These are phyloP conservation scores for Mus pahari DNA, from an alignment of 2,113 vertebrate genomes.

Conservation along the genomic window DNA sequence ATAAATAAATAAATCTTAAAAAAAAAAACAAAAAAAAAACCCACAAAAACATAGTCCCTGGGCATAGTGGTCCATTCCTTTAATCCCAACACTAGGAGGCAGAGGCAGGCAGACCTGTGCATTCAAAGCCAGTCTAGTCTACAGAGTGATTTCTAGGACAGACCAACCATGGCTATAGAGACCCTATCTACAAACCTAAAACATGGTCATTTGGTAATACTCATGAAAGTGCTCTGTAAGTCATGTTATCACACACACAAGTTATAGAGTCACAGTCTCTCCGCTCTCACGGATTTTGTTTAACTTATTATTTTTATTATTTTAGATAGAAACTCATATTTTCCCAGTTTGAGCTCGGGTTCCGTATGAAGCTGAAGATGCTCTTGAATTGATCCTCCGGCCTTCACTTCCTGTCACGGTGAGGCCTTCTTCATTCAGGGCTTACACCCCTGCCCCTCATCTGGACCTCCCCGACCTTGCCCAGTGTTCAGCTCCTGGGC, in stretches of 20 bases:
- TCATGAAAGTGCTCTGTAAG: constrained; percentile 29
- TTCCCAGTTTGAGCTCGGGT: background rate
- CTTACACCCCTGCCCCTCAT: background rate
- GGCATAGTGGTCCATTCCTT: background rate
- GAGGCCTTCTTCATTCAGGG: background rate
- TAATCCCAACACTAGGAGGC: background rate
- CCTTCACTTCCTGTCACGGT: background rate
- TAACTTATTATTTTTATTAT: background rate
- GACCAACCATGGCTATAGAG: background rate
- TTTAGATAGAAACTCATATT: background rate
- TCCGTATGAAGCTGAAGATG: background rate
- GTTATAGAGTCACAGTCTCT: background rate
- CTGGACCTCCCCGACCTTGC: background rate
- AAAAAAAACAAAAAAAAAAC: background rate
- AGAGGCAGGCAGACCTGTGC: background rate
- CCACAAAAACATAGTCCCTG: background rate
- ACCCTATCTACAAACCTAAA: background rate
- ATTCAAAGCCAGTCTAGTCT: background rate
- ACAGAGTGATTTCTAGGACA: background rate
- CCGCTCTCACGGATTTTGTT: background rate
- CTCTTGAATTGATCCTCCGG: background rate
- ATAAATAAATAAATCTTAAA: no score
- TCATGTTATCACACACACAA: no score
- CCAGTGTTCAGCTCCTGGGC: background rate
- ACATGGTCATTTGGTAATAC: background rate